These are phyloP conservation scores for Silvanus unidentatus DNA, from an alignment of 2,888 invertebrate genomes.

Conservation along the genomic window DNA sequence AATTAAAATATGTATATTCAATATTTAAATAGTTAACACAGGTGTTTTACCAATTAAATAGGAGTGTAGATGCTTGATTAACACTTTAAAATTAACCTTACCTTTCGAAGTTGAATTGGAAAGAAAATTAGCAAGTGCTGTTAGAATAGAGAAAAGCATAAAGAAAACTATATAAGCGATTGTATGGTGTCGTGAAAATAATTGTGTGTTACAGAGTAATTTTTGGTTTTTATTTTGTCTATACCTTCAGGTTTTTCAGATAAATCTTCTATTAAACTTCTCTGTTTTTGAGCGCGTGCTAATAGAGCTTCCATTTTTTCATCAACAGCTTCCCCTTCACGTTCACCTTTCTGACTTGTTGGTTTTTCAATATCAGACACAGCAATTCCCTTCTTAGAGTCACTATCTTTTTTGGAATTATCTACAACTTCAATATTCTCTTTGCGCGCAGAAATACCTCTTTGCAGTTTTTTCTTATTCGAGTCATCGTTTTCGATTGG, in stretches of 20 bases:
- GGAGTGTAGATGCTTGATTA: too few relatives aligned
- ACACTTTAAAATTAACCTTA: too few relatives aligned
- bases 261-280: conserved; percentile 65
- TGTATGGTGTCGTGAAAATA: background rate
- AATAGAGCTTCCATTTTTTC: conserved; percentile 59
- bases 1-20: too few relatives aligned
- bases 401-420: conserved; percentile 35
- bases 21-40: too few relatives aligned
- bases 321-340: conserved; percentile 51
- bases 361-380: too few relatives aligned
- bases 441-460: conserved; percentile 29
- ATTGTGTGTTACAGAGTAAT: background rate
- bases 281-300: conserved; percentile 60
- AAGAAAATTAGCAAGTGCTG: too few relatives aligned
- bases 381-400: background rate
- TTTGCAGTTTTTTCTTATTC: conserved; percentile 32
- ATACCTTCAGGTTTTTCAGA: conserved; percentile 46
- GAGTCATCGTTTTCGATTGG: conserved; percentile 20
- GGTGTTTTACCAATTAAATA: too few relatives aligned
- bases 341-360: conserved; percentile 29
- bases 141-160: too few relatives aligned
- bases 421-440: conserved; percentile 21
- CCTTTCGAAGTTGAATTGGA: too few relatives aligned
- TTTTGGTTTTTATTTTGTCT: conserved; percentile 16
- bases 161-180: background rate